A percentile compares a stretch with the other conserved stretches of the same genome.
phyloP scores from a whole-genome alignment of 2,888 invertebrate genomes.

The Unio pictorum region DNA sequence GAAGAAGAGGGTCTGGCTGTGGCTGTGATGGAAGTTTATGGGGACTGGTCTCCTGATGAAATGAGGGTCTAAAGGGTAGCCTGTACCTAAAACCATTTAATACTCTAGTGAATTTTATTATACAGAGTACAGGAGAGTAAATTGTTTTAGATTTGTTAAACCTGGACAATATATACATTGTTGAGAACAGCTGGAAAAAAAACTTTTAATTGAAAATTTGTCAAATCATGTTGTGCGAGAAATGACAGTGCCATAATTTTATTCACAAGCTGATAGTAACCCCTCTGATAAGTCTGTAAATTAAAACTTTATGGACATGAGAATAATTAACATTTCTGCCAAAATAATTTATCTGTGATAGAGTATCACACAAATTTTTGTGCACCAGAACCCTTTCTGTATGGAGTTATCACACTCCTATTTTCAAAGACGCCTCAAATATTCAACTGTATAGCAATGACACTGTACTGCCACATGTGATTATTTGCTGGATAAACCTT shows the following conservation, averaged over 20 bases:
- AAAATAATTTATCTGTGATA: too few species aligned
- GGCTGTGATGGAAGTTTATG: conserved; percentile 45
- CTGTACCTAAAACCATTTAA: conserved; percentile 39
- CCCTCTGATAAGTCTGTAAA: too few species aligned
- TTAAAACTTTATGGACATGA: too few species aligned
- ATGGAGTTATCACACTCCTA: neutral
- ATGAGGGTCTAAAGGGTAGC: conserved; percentile 60
- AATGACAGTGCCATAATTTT: too few species aligned
- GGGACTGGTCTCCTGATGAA: conserved; percentile 60
- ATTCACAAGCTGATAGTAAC: too few species aligned
- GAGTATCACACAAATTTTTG: neutral
- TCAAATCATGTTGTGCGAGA: too few species aligned
- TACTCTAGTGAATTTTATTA: neutral
- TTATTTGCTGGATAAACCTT: conserved; percentile 4
- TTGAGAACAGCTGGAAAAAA: too few species aligned
- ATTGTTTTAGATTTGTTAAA: neutral
- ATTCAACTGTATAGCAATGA: neutral
- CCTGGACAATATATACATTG: too few species aligned
- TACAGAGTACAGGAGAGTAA: neutral
- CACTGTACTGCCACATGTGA: neutral
- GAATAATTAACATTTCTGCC: too few species aligned
- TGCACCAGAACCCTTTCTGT: neutral
- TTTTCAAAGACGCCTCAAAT: neutral
- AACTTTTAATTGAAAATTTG: too few species aligned
- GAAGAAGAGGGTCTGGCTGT: conserved; percentile 51